These are phyloP conservation scores for Cheilosia urbana DNA, from an alignment of 2,888 invertebrate species.

Conservation along the genomic window DNA sequence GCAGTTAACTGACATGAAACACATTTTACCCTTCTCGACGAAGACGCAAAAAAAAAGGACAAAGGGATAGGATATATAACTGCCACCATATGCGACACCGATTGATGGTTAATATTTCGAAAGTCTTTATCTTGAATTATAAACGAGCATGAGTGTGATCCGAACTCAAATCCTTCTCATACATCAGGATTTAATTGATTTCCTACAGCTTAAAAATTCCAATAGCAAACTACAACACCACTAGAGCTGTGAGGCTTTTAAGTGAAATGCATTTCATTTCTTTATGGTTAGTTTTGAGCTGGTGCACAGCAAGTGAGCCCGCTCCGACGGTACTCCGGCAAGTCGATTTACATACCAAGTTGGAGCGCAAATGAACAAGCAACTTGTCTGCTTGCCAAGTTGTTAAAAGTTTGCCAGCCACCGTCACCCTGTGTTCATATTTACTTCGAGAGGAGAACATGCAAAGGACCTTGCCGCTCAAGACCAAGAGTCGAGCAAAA, in stretches of 20 bases:
- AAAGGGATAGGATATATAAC: constrained; percentile 13
- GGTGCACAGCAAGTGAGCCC: constrained; percentile 9
- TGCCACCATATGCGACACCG: constrained; percentile 36
- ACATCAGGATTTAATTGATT: constrained; percentile 1
- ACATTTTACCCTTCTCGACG: constrained; percentile 29
- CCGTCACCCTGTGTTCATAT: constrained; percentile 28
- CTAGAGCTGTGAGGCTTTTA: constrained; percentile 21
- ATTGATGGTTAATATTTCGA: constrained; percentile 38
- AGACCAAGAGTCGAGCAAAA: constrained; percentile 44
- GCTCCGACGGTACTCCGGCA: not conserved
- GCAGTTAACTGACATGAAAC: constrained; percentile 43
- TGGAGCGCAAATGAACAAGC: constrained; percentile 67
- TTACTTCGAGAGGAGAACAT: constrained; percentile 28
- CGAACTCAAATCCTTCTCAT: not conserved
- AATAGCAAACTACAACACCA: not conserved
- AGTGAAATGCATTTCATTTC: constrained; percentile 56
- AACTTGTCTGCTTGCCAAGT: constrained; percentile 70
- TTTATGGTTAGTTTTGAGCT: constrained; percentile 41
- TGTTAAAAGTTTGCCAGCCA: constrained; percentile 51
- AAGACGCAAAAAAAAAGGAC: not conserved
- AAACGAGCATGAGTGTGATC: not conserved
- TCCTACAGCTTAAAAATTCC: not conserved
- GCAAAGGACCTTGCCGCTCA: constrained; percentile 40
- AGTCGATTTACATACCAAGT: constrained; percentile 58
- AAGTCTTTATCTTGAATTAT: not conserved